Base-by-base conservation (phyloP, 1,140 invertebrate species). In the Maconellicoccus hirsutus region DNA sequence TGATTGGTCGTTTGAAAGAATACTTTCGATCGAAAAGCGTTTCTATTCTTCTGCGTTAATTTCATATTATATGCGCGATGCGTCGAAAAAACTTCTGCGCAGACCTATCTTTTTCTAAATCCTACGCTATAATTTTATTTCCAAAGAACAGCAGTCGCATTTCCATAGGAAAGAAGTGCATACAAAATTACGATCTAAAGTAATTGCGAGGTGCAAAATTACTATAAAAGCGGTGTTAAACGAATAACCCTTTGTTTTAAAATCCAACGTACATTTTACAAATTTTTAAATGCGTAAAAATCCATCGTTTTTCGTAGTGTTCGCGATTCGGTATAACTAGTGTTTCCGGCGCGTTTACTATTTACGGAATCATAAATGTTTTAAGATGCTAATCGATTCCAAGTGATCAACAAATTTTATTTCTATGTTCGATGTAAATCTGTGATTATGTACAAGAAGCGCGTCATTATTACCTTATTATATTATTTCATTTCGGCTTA, bases 331-430 rank as follows among this genome's bases (percentile, higher is more conserved):
- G 42, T 52, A 16, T 52, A 52, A 52, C 42, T 52, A 19, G 42
- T 52, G 42, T 52, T 52, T 52, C 42, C 42, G 42, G 42, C 42
- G 42, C 42, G 42, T 52, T 33, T 52, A 52, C 42, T 52, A 52
- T 52, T 52, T 52, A 52, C 42, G n/a, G 12, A 52, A 52, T 52
- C n/a, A 4, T 52, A 52, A 52, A 52, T 52, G 42, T 52, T 19
- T n/a, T 52, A 52, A 52, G n/a, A 52, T 52, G 42, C 42, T 52
- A 52, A 52, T 52, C 42, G 42, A 52, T 52, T 52, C n/a, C n/a
- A 52, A 52, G n/a, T 52, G 42, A 52, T 52, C 42, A 52, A 52
- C 42, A 52, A 52, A 16, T 52, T 52, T 52, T 52, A 19, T 52
- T 52, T 52, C n/a, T 52, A 52, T 52, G 3, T 52, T 52, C n/a